These are phyloP conservation scores for Apocheima hispidaria DNA, from an alignment of 2,888 invertebrate genomes.

Conservation along the genomic window DNA sequence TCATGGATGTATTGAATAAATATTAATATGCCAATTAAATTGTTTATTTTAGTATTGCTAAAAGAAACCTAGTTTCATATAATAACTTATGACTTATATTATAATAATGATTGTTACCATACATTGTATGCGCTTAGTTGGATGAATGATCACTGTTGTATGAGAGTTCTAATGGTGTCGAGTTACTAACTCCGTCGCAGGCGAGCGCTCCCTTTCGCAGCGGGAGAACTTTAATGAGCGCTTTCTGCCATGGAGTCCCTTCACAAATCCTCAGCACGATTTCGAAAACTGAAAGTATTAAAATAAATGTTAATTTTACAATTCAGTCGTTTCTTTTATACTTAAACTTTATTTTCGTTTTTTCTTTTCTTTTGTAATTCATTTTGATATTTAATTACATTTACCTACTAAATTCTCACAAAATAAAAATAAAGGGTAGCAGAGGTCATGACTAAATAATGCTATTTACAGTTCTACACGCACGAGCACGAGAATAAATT, in stretches of 20 bases:
- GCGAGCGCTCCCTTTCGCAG: slow-evolving; percentile 90
- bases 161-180: slow-evolving; percentile 58
- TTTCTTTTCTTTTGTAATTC: background rate
- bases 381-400: too few species aligned
- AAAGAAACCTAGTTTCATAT: slow-evolving; percentile 30
- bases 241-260: slow-evolving; percentile 92
- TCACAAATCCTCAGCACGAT: slow-evolving; percentile 91
- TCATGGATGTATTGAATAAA: slow-evolving; percentile 19
- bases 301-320: slow-evolving; percentile 14
- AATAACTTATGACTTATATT: slow-evolving; percentile 25
- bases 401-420: too few species aligned
- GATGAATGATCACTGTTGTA: slow-evolving; percentile 54
- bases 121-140: slow-evolving; percentile 14
- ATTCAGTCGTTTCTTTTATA: slow-evolving; percentile 7
- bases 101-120: slow-evolving; percentile 7
- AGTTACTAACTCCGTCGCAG: slow-evolving; percentile 60
- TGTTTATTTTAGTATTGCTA: slow-evolving; percentile 13
- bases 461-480: too few species aligned
- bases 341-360: too few species aligned
- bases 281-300: slow-evolving; percentile 90
- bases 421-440: too few species aligned
- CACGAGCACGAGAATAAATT: too few species aligned
- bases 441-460: too few species aligned
- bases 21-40: slow-evolving; percentile 18
- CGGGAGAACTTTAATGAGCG: slow-evolving; percentile 92